These are phyloP conservation scores for Indri indri DNA, from an alignment of 2,113 vertebrate species.

Conservation along the genomic window DNA sequence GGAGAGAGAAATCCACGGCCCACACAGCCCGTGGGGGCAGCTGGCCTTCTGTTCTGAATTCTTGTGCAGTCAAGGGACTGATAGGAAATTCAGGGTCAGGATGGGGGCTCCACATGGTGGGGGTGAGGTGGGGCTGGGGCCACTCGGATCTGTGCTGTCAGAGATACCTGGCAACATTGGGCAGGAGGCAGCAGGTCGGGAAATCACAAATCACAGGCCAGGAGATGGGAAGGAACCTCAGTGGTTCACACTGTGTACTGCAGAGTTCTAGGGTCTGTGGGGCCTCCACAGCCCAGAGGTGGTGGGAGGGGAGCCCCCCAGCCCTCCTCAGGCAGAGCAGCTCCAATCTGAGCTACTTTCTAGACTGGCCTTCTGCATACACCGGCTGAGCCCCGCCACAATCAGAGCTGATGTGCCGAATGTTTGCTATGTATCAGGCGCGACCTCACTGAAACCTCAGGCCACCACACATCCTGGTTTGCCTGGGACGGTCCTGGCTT, in stretches of 20 bases:
- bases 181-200: background rate
- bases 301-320: background rate
- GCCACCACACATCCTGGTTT: background rate
- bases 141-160: background rate
- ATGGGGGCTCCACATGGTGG: background rate
- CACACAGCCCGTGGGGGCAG: too few relatives aligned
- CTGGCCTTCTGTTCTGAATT: background rate
- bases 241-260: background rate
- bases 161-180: background rate
- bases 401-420: background rate
- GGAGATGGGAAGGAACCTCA: background rate
- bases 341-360: background rate
- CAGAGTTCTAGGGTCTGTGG: background rate
- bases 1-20: background rate
- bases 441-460: background rate
- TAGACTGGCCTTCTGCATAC: background rate
- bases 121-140: background rate
- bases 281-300: background rate
- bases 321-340: too few relatives aligned
- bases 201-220: background rate
- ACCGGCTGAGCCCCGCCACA: rapidly evolving
- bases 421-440: background rate
- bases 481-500: background rate
- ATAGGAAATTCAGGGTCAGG: background rate
- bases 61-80: background rate